Evolutionary conservation across 2,888 invertebrate species (phyloP).

Genomic region (Nemapogon koenigi): DNA sequence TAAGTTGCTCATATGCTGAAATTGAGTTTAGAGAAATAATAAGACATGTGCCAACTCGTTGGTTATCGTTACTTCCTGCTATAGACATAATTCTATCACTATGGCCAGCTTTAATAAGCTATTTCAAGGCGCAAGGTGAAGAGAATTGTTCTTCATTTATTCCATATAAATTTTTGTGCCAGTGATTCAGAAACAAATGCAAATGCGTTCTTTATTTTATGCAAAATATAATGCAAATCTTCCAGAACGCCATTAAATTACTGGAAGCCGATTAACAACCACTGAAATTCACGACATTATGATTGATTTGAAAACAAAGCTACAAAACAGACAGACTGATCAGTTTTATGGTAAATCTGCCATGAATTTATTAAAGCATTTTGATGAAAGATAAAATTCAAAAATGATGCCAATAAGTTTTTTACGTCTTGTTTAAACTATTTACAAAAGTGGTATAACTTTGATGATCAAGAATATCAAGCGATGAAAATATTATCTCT

Average conservation of each 20-base stretch:
- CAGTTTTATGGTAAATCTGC: constrained; percentile 16
- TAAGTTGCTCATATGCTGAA: constrained; percentile 12
- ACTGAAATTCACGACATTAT: constrained; percentile 16
- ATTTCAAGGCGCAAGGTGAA: constrained; percentile 14
- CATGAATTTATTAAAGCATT: constrained; percentile 15
- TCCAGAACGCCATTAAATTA: constrained; percentile 14
- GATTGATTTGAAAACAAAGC: constrained; percentile 15
- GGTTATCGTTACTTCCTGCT: constrained; percentile 15
- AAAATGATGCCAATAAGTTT: constrained; percentile 9
- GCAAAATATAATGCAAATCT: constrained; percentile 10
- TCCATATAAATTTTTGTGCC: constrained; percentile 14
- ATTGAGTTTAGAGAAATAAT: constrained; percentile 13
- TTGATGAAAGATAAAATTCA: constrained; percentile 11
- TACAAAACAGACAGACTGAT: constrained; percentile 16
- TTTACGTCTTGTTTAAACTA: constrained; percentile 10
- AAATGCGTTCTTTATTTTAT: constrained; percentile 5
- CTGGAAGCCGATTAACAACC: constrained; percentile 15
- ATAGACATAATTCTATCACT: constrained; percentile 13
- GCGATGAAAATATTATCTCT: not conserved
- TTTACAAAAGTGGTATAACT: constrained; percentile 1
- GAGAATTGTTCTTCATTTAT: constrained; percentile 14
- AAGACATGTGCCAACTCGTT: constrained; percentile 15
- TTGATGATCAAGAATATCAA: not conserved
- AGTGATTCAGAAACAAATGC: constrained; percentile 14
- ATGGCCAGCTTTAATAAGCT: constrained; percentile 12